A percentile compares a stretch with the other conserved stretches of the same genome.
These are phyloP conservation scores for Peromyscus attwateri DNA, from an alignment of 2,797 vertebrate genomes.

Conservation along the genomic window DNA sequence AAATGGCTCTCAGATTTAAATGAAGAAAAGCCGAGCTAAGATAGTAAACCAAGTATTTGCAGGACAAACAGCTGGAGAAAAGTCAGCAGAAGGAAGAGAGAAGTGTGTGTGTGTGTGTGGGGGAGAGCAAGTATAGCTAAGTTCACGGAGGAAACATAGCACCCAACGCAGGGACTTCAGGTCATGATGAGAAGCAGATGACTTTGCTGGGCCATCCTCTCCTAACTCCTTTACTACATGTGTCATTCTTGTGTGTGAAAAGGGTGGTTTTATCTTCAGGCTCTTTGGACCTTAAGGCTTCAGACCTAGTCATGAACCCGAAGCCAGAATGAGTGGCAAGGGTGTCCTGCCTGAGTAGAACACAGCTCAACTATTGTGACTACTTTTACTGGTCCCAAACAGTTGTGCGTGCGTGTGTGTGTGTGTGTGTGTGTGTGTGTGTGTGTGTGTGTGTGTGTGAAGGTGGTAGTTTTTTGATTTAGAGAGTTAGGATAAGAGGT, in stretches of 20 bases:
- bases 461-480: neutral
- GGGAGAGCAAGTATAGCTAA: neutral
- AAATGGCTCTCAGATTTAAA: neutral
- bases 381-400: neutral
- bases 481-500: neutral
- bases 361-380: neutral
- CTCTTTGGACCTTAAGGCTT: neutral
- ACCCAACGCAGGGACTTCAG: neutral
- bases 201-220: neutral
- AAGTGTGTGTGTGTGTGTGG: too few relatives aligned
- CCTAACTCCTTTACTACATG: neutral
- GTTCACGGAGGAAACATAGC: neutral
- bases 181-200: neutral
- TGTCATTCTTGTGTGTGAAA: neutral
- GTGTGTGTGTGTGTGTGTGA: neutral
- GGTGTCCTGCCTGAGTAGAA: neutral
- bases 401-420: neutral
- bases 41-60: neutral
- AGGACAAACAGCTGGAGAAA: neutral
- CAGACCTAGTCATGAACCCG: neutral
- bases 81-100: neutral
- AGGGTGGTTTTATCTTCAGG: neutral
- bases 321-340: neutral
- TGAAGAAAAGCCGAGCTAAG: neutral
- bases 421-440: neutral